A percentile compares a stretch with the other conserved stretches of the same genome.
These are phyloP conservation scores for Scylla paramamosain DNA, from an alignment of 1,140 invertebrate genomes.

Conservation along the genomic window DNA sequence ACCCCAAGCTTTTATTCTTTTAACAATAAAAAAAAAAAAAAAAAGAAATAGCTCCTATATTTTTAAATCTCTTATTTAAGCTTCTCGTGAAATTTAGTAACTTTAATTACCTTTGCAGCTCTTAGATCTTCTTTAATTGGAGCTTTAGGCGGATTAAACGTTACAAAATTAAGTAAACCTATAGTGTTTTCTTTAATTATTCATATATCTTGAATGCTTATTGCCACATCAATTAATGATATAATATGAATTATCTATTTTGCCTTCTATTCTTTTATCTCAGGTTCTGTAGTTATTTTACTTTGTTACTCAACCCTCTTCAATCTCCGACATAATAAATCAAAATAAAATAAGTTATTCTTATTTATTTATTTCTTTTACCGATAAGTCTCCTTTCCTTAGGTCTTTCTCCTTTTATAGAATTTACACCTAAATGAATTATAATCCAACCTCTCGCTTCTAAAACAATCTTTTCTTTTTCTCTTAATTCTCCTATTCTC, in stretches of 20 bases:
- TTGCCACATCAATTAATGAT: neutral
- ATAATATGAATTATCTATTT: neutral
- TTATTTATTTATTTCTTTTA: neutral
- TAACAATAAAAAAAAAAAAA: too few species aligned
- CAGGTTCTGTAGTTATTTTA: neutral
- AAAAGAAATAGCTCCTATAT: too few species aligned
- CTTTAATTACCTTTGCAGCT: neutral
- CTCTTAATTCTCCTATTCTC: neutral
- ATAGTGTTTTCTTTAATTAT: neutral
- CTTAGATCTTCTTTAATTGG: neutral
- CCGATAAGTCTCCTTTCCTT: neutral
- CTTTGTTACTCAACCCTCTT: neutral
- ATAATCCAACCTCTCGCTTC: neutral
- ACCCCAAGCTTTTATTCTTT: neutral
- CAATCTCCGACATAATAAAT: neutral
- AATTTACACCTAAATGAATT: slow-evolving; percentile 50
- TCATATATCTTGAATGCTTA: neutral
- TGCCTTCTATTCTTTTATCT: neutral
- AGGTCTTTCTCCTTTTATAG: neutral
- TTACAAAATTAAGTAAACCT: neutral
- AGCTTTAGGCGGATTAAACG: neutral
- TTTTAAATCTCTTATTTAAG: neutral
- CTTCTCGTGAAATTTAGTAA: neutral
- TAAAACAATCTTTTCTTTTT: neutral
- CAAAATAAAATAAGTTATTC: neutral